phyloP scores from a whole-genome alignment of 2,888 invertebrate species.

The Hyposoter dolosus region DNA sequence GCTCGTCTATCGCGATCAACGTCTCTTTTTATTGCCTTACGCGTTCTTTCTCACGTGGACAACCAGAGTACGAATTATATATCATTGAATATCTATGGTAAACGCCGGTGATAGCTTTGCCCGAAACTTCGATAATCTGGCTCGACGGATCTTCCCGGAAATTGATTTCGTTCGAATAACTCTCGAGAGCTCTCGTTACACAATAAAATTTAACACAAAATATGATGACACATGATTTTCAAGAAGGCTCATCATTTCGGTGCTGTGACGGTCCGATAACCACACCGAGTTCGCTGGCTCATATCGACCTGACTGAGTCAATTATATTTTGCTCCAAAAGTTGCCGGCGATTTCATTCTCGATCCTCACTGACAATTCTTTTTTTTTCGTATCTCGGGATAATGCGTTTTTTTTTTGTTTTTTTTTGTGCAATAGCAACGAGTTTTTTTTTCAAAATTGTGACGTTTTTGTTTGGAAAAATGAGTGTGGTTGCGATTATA shows the following conservation, averaged over 20 bases:
- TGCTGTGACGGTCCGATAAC: constrained; percentile 52
- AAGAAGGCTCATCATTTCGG: constrained; percentile 53
- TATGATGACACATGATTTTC: constrained; percentile 54
- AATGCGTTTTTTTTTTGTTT: neutral
- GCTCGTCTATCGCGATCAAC: neutral
- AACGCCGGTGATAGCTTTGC: neutral
- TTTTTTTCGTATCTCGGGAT: neutral
- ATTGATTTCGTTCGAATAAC: constrained; percentile 32
- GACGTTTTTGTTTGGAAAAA: neutral
- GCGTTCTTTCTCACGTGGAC: neutral
- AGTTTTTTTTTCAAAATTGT: neutral
- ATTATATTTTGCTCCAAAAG: constrained; percentile 32
- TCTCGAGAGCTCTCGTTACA: neutral
- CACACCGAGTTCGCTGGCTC: constrained; percentile 11
- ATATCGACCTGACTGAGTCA: constrained; percentile 25
- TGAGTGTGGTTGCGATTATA: constrained; percentile 26
- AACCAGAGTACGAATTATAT: neutral
- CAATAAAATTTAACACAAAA: constrained; percentile 35
- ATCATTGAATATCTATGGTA: neutral
- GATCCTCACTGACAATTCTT: neutral
- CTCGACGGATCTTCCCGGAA: constrained; percentile 39
- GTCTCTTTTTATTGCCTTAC: neutral
- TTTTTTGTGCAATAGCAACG: neutral
- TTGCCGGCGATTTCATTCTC: neutral
- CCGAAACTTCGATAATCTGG: constrained; percentile 18